Base-by-base conservation (phyloP, 2,113 vertebrate genomes). In the Clinocottus analis region DNA sequence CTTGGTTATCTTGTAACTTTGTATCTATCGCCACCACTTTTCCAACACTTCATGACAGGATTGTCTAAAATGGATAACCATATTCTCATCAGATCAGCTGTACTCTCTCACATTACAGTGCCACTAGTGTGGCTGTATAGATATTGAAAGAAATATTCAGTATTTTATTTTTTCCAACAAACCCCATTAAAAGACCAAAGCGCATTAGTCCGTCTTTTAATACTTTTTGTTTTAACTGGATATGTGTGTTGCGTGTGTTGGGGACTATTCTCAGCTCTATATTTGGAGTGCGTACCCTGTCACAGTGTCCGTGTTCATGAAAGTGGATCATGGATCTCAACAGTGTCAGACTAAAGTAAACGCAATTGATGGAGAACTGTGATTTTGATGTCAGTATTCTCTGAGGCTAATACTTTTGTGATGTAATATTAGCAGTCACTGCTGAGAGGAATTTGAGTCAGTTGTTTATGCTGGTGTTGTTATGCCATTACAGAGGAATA, bases 401-500 rank as follows among this genome's bases (percentile, higher is more conserved):
- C 61, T 2, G 13, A 64, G 47, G 55, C 47, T 49, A 49, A 60
- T 73, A 41, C 89, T 81, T 85, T 39, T 60, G 71, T 84, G 60
- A 85, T 83, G 51, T 82, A 67, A 85, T 85, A 84, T 82, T 39
- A 75, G 68, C 72, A 55, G 72, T 77, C 53, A 33, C 59, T 51
- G 67, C 75, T 73, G 68, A 80, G 66, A 71, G 14, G 80, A 77
- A 80, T 81, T 85, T 60, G 69, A 87, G 76, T 75, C 62, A 37
- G 72, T 81, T 87, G 86, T 91, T 88, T 88, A 87, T 85, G 66
- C 61, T 70, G 55, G 63, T 83, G 82, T 86, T 82, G 79, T 84
- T 85, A 69, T 83, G 85, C 82, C 77, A 84, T 88, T 86, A 89
- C 79, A 65, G 77, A 71, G 83, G 80, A 91, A 90, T 89, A 89